Evolutionary conservation across 1,140 invertebrate genomes (phyloP).

Genomic region (Thaumatotibia leucotreta): DNA sequence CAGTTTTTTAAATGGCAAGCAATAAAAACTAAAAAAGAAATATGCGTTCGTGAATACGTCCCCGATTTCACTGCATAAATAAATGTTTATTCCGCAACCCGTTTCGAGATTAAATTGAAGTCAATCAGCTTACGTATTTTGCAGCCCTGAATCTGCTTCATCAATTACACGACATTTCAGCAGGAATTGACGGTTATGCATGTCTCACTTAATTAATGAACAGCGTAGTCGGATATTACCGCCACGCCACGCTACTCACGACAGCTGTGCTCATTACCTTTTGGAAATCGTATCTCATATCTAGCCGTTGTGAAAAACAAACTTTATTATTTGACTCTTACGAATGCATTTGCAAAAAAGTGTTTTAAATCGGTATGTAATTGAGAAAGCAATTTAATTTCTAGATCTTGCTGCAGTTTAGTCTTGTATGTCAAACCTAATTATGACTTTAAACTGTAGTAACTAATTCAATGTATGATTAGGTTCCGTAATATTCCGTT

Average conservation of each 20-base stretch:
- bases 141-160: neutral
- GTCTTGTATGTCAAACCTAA: neutral
- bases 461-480: too few relatives aligned
- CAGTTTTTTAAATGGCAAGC: neutral
- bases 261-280: neutral
- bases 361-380: neutral
- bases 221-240: slow-evolving; percentile 4
- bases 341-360: neutral
- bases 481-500: too few relatives aligned
- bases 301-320: neutral
- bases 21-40: neutral
- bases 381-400: neutral
- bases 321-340: neutral
- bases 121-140: neutral
- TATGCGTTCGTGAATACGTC: neutral
- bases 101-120: too few relatives aligned
- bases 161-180: slow-evolving; percentile 1
- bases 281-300: neutral
- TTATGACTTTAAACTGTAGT: neutral
- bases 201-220: slow-evolving; percentile 1
- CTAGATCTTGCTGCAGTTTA: neutral
- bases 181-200: neutral
- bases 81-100: too few relatives aligned
- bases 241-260: neutral
- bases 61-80: neutral